Percentiles rank a stretch among this genome's conserved stretches.
phyloP scores from a whole-genome alignment of 37 sponge, comb jelly and placozoan genomes.

The Petrosia ficiformis region DNA sequence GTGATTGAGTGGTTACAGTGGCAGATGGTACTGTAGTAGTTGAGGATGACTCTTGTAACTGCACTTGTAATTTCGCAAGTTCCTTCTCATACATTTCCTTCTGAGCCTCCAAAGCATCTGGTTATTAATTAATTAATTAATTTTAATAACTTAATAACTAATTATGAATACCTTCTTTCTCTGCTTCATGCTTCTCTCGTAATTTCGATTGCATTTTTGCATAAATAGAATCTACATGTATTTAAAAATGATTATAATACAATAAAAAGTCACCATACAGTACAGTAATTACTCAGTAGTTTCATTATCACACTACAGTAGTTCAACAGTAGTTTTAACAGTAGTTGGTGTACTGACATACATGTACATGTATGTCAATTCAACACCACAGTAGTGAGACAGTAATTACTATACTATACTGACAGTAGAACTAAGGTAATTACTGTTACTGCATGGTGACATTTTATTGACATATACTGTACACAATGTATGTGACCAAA shows the following conservation, averaged over 20 bases:
- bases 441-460: too few relatives aligned
- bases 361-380: neutral
- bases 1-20: neutral
- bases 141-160: neutral
- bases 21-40: constrained; percentile 18
- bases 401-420: too few relatives aligned
- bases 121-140: neutral
- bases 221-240: constrained; percentile 51
- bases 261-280: too few relatives aligned
- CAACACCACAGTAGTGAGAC: too few relatives aligned
- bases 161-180: constrained; percentile 79
- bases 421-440: too few relatives aligned
- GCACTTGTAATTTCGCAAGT: constrained; percentile 73
- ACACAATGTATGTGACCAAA: neutral
- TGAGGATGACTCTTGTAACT: constrained; percentile 48
- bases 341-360: neutral
- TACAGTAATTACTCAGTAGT: too few relatives aligned
- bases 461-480: too few relatives aligned
- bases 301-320: too few relatives aligned
- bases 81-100: constrained; percentile 85
- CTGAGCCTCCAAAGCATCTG: constrained; percentile 88
- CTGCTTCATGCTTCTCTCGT: constrained; percentile 70
- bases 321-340: too few relatives aligned
- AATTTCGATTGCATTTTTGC: constrained; percentile 59
- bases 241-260: neutral